Conservation (phyloP, 2,888 invertebrate species). For the Orthosia gracilis region DNA sequence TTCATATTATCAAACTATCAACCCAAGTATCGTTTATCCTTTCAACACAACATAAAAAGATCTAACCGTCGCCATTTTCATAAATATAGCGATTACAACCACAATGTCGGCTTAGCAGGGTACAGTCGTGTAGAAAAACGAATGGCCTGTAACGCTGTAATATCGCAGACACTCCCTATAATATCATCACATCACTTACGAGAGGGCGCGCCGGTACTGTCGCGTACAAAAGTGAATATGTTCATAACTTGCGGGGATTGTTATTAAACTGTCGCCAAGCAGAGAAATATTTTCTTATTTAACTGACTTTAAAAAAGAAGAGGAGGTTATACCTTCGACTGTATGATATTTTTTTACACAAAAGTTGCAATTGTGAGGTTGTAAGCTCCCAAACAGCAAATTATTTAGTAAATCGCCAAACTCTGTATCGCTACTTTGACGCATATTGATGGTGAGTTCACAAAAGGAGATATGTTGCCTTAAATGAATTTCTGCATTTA, state of each 20-base stretch:
- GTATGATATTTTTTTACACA: too few relatives aligned
- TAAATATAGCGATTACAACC: slow-evolving; percentile 50
- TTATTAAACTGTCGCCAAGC: slow-evolving; percentile 28
- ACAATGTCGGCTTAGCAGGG: slow-evolving; percentile 47
- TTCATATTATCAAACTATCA: not conserved
- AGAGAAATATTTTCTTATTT: not conserved
- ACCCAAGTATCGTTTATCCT: not conserved
- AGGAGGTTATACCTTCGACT: too few relatives aligned
- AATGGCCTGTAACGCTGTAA: slow-evolving; percentile 61
- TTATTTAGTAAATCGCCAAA: slow-evolving; percentile 5
- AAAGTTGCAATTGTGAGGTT: too few relatives aligned
- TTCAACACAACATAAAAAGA: slow-evolving; percentile 5
- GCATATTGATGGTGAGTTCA: slow-evolving; percentile 15
- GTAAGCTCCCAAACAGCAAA: slow-evolving; percentile 1
- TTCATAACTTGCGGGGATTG: slow-evolving; percentile 19
- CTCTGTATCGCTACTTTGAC: not conserved
- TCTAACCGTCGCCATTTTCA: slow-evolving; percentile 30
- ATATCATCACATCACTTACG: slow-evolving; percentile 60
- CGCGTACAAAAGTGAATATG: slow-evolving; percentile 52
- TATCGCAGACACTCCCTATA: slow-evolving; percentile 63
- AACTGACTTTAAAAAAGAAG: not conserved
- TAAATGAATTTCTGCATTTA: not conserved
- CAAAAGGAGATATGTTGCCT: slow-evolving; percentile 9
- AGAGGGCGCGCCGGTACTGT: slow-evolving; percentile 63
- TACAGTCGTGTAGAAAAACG: slow-evolving; percentile 64